Base-by-base conservation (phyloP, 2,113 vertebrate genomes). In the Istiophorus platypterus region DNA sequence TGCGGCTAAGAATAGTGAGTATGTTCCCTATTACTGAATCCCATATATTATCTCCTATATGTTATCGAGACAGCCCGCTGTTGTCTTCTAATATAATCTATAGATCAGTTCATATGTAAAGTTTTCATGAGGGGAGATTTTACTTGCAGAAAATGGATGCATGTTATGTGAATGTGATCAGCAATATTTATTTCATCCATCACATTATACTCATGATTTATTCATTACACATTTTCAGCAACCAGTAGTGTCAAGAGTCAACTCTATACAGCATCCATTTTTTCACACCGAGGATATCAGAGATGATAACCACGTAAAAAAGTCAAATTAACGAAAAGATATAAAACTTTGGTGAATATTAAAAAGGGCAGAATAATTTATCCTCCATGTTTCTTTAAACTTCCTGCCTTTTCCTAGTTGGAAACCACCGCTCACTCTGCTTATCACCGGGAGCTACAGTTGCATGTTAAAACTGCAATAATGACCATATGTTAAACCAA, bases 401-500 rank as follows among this genome's bases (percentile, higher is more conserved):
- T n/a, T 54, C 5, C 4, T 5, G 7, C 18, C 15, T 37, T 2
- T 31, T 42, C 5, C 18, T 22, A 7, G 6, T 31, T 45, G 12
- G 0, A 61, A 66, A 80, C 20, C 1, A 2, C 49, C 15, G 5
- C 37, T 41, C 12, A 37, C 45, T 26, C 22, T 26, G 14, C 42
- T 41, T 29, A 29, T 42, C 1, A 20, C 2, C 0, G 6, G 54
- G 12, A 62, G 67, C 18, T 22, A 2, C 52, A 57, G 4, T 58
- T 26, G 29, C 17, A 34, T 51, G 13, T 74, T 74, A 18, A 17
- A 52, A 1, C 54, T 65, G 41, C 59, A 41, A 0, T 31, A 26
- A 10, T 4, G 15, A 54, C 31, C 61, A 57, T 31, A 63, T 81
- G 45, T 74, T 78, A 49, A 73, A 62, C 51, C 64, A 47, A 74